These are phyloP conservation scores for Nesidiocoris tenuis DNA, from an alignment of 2,888 invertebrate genomes.

Conservation along the genomic window DNA sequence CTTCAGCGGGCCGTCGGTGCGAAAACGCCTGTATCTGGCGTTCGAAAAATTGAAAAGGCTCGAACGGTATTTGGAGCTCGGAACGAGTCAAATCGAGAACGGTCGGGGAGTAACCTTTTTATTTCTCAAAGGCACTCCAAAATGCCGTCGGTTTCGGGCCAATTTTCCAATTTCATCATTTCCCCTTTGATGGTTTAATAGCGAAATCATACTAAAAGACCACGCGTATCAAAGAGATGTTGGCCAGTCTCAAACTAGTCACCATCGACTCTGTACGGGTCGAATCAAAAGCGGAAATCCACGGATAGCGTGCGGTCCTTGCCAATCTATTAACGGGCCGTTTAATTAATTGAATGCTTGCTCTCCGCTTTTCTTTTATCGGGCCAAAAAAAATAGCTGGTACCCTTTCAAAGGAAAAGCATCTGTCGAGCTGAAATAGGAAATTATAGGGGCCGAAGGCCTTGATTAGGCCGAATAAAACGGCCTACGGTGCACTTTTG, in stretches of 20 bases:
- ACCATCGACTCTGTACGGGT: background rate
- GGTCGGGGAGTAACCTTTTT: background rate
- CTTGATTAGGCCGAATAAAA: no score
- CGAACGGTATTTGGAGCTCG: no score
- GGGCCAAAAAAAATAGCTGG: background rate
- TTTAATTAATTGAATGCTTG: background rate
- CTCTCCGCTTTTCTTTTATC: background rate
- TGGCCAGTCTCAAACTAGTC: background rate
- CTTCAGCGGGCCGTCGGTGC: background rate
- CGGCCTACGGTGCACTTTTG: no score
- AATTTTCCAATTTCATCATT: background rate
- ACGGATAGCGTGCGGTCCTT: background rate
- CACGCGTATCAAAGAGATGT: background rate
- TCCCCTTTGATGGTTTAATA: background rate
- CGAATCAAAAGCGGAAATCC: background rate
- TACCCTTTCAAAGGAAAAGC: background rate
- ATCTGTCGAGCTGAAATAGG: background rate
- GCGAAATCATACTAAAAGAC: background rate
- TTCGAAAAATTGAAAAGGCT: background rate
- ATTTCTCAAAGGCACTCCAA: background rate
- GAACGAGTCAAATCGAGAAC: background rate
- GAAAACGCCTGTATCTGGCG: background rate
- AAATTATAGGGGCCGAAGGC: background rate
- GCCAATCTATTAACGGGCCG: background rate
- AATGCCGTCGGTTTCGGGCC: background rate